Evolutionary conservation across 2,888 invertebrate genomes (phyloP).

Genomic region (Apamea epomidion): DNA sequence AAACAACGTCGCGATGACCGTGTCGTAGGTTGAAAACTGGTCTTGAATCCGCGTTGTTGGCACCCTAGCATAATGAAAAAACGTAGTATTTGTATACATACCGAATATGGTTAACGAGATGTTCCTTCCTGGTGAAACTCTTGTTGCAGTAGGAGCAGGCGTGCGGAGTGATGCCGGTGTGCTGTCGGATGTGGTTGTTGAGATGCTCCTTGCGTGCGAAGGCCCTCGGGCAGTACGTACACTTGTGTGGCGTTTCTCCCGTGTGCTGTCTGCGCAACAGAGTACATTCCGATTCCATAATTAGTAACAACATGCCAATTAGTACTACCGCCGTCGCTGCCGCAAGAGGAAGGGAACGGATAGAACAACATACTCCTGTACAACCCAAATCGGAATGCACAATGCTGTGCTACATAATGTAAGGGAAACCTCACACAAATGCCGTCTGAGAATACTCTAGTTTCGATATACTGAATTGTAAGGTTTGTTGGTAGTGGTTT

Average conservation of each 20-base stretch:
- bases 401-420: slow-evolving; percentile 86
- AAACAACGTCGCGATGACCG: slow-evolving; percentile 10
- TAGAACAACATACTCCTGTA: slow-evolving; percentile 48
- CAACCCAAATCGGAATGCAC: slow-evolving; percentile 88
- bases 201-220: slow-evolving; percentile 96
- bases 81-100: slow-evolving; percentile 64
- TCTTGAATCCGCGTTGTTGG: slow-evolving; percentile 7
- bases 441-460: slow-evolving; percentile 71
- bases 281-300: slow-evolving; percentile 87
- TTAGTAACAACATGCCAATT: slow-evolving; percentile 62
- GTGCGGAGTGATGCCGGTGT: slow-evolving; percentile 93
- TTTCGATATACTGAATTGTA: slow-evolving; percentile 48
- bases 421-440: slow-evolving; percentile 86
- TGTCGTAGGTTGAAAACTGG: background rate
- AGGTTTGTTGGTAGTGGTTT: slow-evolving; percentile 17
- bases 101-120: slow-evolving; percentile 92
- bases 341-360: slow-evolving; percentile 53
- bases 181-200: slow-evolving; percentile 95
- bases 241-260: slow-evolving; percentile 95
- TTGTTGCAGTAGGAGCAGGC: slow-evolving; percentile 93
- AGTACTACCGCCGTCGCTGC: slow-evolving; percentile 47
- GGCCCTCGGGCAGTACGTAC: slow-evolving; percentile 90
- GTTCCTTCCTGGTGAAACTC: slow-evolving; percentile 93
- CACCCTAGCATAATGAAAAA: slow-evolving; percentile 6
- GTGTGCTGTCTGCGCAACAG: slow-evolving; percentile 93